Percentiles rank a stretch among this genome's conserved stretches.
phyloP scores from a whole-genome alignment of 2,797 vertebrate species.

The Falco berigora region DNA sequence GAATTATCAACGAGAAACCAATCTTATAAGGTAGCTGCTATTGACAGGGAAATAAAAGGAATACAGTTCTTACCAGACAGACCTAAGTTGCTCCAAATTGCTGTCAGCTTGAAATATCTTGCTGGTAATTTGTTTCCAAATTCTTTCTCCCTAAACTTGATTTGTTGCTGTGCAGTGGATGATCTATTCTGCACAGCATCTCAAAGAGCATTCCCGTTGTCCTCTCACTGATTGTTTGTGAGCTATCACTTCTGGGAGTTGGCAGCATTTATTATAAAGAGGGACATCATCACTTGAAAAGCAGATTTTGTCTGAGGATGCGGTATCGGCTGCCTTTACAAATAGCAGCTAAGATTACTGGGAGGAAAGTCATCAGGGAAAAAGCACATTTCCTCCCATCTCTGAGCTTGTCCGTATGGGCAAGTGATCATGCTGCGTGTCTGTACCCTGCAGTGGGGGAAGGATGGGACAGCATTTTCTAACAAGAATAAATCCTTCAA shows the following conservation, averaged over 20 bases:
- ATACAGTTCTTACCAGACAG: constrained; percentile 25
- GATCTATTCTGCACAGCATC: constrained; percentile 45
- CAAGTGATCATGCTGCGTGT: not conserved
- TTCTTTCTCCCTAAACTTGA: constrained; percentile 52
- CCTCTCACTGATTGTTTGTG: constrained; percentile 40
- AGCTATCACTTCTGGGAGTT: constrained; percentile 40
- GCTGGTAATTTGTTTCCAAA: constrained; percentile 63
- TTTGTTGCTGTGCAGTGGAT: constrained; percentile 44
- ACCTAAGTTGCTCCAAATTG: constrained; percentile 40
- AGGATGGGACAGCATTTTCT: not conserved
- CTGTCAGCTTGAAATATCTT: constrained; percentile 49
- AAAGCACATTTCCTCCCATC: not conserved
- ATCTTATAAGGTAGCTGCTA: constrained; percentile 25
- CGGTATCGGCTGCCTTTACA: not conserved
- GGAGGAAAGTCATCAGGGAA: not conserved
- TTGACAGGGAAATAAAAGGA: constrained; percentile 58
- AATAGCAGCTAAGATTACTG: not conserved
- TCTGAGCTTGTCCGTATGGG: not conserved
- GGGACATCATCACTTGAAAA: constrained; percentile 10
- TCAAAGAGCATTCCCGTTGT: constrained; percentile 12
- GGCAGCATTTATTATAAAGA: constrained; percentile 46
- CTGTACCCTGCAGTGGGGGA: not conserved
- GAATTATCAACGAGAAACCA: constrained; percentile 48
- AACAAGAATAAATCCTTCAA: not conserved
- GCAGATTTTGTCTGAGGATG: constrained; percentile 22